phyloP scores from a whole-genome alignment of 1,140 invertebrate genomes.

The Phocides pigmalion region DNA sequence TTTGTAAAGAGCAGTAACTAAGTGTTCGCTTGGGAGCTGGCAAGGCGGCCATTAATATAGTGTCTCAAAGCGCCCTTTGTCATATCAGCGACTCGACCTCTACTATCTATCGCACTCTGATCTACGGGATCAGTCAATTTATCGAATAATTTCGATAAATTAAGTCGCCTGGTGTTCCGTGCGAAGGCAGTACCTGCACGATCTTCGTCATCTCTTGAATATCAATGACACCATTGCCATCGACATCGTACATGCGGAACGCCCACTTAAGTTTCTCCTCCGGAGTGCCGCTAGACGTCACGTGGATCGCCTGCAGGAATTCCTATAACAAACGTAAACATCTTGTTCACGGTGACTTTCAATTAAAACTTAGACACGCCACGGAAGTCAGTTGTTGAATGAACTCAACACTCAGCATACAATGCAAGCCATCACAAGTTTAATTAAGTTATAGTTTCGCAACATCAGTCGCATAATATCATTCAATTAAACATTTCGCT shows the following conservation, averaged over 20 bases:
- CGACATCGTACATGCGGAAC: conserved; percentile 99
- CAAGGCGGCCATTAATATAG: conserved; percentile 16
- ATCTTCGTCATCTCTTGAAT: conserved; percentile 98
- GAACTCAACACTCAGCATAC: conserved; percentile 33
- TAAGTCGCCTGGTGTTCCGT: neutral
- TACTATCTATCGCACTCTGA: neutral
- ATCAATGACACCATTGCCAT: conserved; percentile 99
- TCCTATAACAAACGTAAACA: conserved; percentile 88
- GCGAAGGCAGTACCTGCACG: conserved; percentile 87
- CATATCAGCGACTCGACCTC: neutral
- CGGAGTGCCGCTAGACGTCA: conserved; percentile 98
- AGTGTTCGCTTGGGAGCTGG: conserved; percentile 23
- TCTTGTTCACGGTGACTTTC: conserved; percentile 51
- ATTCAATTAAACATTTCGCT: conserved; percentile 40
- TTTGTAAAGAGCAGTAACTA: conserved; percentile 28
- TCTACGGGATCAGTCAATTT: conserved; percentile 3
- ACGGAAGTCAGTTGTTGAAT: conserved; percentile 42
- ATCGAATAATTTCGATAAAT: conserved; percentile 2
- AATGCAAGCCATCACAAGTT: conserved; percentile 14
- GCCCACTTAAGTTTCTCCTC: conserved; percentile 99
- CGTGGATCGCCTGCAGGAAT: conserved; percentile 98
- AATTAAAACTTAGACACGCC: conserved; percentile 33
- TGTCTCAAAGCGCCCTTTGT: conserved; percentile 11
- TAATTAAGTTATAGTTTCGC: conserved; percentile 29
- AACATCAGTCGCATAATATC: conserved; percentile 33